Conservation (phyloP, 2,797 vertebrate genomes). For the Hybognathus amarus region DNA sequence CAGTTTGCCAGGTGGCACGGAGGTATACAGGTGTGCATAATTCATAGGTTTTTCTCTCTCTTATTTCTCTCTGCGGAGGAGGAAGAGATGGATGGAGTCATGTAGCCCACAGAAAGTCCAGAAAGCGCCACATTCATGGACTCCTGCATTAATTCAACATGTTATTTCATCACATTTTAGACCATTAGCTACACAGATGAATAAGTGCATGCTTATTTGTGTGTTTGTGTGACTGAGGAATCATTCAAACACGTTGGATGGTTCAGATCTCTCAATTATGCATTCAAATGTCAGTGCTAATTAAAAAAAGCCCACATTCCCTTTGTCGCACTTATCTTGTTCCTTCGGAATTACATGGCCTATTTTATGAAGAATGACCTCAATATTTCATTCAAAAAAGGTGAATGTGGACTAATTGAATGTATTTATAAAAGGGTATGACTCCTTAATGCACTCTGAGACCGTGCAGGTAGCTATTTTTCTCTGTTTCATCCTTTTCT, state of each 20-base stretch:
- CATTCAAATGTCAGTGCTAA: conserved; percentile 28
- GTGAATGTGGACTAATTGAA: conserved; percentile 59
- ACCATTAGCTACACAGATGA: background rate
- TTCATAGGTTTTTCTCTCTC: conserved; percentile 35
- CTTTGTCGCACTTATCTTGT: conserved; percentile 62
- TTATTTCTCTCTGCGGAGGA: conserved; percentile 8
- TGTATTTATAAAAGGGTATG: conserved; percentile 64
- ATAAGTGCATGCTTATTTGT: conserved; percentile 2
- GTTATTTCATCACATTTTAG: background rate
- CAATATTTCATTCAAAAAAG: conserved; percentile 59
- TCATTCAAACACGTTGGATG: conserved; percentile 19
- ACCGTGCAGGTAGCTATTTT: conserved; percentile 8
- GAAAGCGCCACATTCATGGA: conserved; percentile 12
- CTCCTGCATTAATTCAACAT: conserved; percentile 1
- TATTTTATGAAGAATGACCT: conserved; percentile 58
- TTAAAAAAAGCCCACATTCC: conserved; percentile 51
- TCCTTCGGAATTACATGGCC: conserved; percentile 61
- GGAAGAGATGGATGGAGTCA: background rate
- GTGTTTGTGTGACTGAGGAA: background rate
- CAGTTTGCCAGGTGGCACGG: conserved; percentile 55
- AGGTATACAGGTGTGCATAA: conserved; percentile 51
- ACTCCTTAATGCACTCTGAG: conserved; percentile 58
- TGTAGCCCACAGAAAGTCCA: conserved; percentile 37
- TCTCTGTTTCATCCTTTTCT: background rate
- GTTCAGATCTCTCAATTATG: conserved; percentile 37